phyloP scores from a whole-genome alignment of 1,140 invertebrate genomes.

The Onthophagus taurus region DNA sequence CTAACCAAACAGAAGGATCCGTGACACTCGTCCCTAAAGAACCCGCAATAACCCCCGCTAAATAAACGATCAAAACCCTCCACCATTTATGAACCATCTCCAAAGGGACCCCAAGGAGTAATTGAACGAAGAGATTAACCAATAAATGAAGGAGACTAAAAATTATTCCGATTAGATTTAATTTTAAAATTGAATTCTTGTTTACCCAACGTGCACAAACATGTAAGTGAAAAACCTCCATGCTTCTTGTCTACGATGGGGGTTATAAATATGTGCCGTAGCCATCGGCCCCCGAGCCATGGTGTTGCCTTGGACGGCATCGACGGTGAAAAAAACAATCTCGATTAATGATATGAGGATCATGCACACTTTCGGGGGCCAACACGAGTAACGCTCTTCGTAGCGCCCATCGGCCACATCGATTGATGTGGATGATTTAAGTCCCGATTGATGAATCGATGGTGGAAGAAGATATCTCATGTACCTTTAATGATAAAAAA shows the following conservation, averaged over 20 bases:
- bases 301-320: slow-evolving; percentile 41
- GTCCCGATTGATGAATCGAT: no score
- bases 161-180: slow-evolving; percentile 20
- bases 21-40: slow-evolving; percentile 81
- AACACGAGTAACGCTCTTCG: slow-evolving; percentile 75
- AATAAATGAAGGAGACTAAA: slow-evolving; percentile 72
- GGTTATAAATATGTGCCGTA: slow-evolving; percentile 81
- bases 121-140: slow-evolving; percentile 85
- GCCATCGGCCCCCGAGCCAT: slow-evolving; percentile 62
- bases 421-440: no score
- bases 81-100: slow-evolving; percentile 96
- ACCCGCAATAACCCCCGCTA: slow-evolving; percentile 77
- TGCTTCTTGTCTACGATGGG: slow-evolving; percentile 72
- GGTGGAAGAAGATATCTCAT: no score
- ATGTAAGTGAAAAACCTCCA: slow-evolving; percentile 95
- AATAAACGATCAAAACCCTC: slow-evolving; percentile 72
- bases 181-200: slow-evolving; percentile 3
- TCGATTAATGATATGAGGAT: slow-evolving; percentile 63
- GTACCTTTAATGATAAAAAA: no score
- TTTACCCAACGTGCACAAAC: slow-evolving; percentile 90
- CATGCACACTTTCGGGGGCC: slow-evolving; percentile 80
- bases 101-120: slow-evolving; percentile 83
- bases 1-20: slow-evolving; percentile 77
- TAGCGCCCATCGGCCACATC: slow-evolving; percentile 55
- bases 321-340: slow-evolving; percentile 59